A percentile compares a stretch with the other conserved stretches of the same genome.
These are phyloP conservation scores for Neomorphus geoffroyi DNA, from an alignment of 2,797 vertebrate genomes.

Conservation along the genomic window DNA sequence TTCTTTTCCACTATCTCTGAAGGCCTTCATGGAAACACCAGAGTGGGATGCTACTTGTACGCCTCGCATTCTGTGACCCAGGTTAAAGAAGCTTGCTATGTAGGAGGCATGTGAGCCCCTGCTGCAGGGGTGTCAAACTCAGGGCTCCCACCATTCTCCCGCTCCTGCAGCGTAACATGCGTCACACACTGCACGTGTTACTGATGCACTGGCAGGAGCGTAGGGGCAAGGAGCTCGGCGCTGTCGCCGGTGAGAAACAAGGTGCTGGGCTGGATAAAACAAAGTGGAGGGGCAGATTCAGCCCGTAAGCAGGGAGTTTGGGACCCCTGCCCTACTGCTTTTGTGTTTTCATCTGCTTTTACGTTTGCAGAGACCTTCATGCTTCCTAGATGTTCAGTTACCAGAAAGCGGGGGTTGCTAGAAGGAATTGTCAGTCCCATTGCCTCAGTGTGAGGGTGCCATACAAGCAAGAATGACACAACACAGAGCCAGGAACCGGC, in stretches of 20 bases:
- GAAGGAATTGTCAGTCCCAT: neutral
- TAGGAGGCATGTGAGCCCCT: neutral
- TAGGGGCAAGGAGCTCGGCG: too few species aligned
- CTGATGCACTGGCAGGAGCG: too few species aligned
- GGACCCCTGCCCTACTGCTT: neutral
- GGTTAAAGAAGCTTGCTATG: neutral
- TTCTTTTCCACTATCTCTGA: neutral
- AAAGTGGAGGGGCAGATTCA: too few species aligned
- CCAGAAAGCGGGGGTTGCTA: neutral
- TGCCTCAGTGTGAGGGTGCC: neutral
- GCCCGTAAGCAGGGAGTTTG: too few species aligned
- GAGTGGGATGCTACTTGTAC: neutral
- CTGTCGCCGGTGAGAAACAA: too few species aligned
- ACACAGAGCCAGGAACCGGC: neutral
- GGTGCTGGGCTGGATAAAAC: too few species aligned
- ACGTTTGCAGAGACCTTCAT: neutral
- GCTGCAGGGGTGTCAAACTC: too few species aligned
- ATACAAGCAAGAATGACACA: too few species aligned
- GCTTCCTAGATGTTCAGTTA: neutral
- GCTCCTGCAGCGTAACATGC: too few species aligned
- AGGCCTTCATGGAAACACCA: neutral
- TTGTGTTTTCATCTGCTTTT: neutral
- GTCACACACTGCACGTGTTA: too few species aligned
- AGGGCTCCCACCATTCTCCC: too few species aligned
- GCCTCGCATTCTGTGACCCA: neutral